A percentile compares a stretch with the other conserved stretches of the same genome.
Conservation (phyloP, 1,140 invertebrate species). For the Ceratina australensis region DNA sequence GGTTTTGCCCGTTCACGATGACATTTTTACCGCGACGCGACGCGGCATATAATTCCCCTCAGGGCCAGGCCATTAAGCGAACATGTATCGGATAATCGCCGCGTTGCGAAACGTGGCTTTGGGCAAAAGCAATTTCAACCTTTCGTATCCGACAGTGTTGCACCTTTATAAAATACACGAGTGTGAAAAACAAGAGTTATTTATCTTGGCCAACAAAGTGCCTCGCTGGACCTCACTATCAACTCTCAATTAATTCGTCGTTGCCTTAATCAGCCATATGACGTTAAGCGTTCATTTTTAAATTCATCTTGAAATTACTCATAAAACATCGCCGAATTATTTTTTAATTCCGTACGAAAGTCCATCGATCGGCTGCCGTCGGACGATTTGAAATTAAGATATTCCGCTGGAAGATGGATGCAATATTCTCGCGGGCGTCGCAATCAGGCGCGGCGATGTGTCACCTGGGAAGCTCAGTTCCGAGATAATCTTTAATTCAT, state of each 20-base stretch:
- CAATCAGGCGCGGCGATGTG: too few relatives aligned
- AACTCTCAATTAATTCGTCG: too few relatives aligned
- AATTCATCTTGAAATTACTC: too few relatives aligned
- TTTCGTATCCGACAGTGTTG: slow-evolving; percentile 8
- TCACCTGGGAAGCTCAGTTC: background rate
- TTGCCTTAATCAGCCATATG: too few relatives aligned
- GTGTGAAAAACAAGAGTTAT: background rate
- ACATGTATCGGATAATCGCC: slow-evolving; percentile 26
- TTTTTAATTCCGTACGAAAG: too few relatives aligned
- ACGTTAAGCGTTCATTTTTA: too few relatives aligned
- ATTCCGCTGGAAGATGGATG: background rate
- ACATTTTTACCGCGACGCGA: slow-evolving; percentile 28
- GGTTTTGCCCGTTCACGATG: slow-evolving; percentile 52
- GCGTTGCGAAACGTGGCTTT: slow-evolving; percentile 29
- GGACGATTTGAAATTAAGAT: background rate
- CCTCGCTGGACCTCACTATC: too few relatives aligned
- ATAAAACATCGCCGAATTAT: too few relatives aligned
- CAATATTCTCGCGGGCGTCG: background rate
- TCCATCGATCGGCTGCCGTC: slow-evolving; percentile 20
- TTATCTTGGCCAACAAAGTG: too few relatives aligned
- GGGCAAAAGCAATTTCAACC: slow-evolving; percentile 29
- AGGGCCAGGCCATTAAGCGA: slow-evolving; percentile 10
- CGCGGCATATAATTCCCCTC: slow-evolving; percentile 10
- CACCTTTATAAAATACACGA: slow-evolving; percentile 1
- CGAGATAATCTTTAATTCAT: slow-evolving; percentile 20